Conservation (phyloP, 2,113 vertebrate species). For the Raja brachyura region DNA sequence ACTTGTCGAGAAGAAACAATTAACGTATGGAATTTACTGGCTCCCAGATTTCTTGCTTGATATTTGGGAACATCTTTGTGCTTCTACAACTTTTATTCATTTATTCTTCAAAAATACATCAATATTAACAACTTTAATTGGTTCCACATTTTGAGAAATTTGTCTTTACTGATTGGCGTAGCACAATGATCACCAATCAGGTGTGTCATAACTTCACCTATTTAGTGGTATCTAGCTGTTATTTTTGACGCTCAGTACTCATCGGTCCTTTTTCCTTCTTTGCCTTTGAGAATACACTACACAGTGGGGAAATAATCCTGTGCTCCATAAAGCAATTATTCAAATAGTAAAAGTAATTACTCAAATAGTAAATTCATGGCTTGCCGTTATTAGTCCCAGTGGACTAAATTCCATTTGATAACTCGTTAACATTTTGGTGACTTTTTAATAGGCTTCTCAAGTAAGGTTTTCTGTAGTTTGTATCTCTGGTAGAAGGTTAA, state of each 20-base stretch:
- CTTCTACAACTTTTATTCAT: background rate
- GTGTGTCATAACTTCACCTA: background rate
- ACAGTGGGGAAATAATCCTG: background rate
- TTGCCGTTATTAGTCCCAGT: background rate
- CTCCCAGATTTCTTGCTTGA: background rate
- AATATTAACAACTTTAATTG: background rate
- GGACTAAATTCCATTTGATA: background rate
- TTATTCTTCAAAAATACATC: background rate
- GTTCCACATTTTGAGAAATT: background rate
- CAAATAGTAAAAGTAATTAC: background rate
- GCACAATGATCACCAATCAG: background rate
- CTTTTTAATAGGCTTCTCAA: slow-evolving; percentile 18
- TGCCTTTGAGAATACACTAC: background rate
- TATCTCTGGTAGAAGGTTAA: background rate
- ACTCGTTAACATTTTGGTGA: slow-evolving; percentile 4
- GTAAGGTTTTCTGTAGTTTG: slow-evolving; percentile 2
- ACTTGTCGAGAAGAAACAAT: background rate
- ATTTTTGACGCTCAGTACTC: background rate
- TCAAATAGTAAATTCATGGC: background rate
- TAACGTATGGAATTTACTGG: background rate
- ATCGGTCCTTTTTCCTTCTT: background rate
- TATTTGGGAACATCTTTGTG: background rate
- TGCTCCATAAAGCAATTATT: background rate
- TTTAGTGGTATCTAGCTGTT: background rate
- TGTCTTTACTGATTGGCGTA: background rate